Evolutionary conservation across 2,113 vertebrate genomes (phyloP).

Genomic region (Oncorhynchus mykiss): DNA sequence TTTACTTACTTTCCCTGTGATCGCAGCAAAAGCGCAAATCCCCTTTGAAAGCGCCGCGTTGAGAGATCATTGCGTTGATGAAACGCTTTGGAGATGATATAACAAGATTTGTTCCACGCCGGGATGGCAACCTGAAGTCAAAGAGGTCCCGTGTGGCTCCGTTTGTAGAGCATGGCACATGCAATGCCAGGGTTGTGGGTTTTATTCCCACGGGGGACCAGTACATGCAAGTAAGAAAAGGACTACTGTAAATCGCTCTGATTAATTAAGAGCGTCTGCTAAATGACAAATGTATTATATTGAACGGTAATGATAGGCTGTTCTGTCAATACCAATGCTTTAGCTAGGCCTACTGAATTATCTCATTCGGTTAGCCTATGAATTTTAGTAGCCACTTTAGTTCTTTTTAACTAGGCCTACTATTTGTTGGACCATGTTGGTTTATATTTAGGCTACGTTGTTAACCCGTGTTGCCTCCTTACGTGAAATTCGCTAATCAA

Average conservation of each 20-base stretch:
- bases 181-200: background rate
- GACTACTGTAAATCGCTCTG: too few relatives aligned
- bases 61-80: constrained; percentile 49
- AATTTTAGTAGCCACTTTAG: too few relatives aligned
- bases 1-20: constrained; percentile 77
- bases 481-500: constrained; percentile 26
- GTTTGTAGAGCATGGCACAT: too few relatives aligned
- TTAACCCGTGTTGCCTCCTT: constrained; percentile 15
- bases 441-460: constrained; percentile 4
- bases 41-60: constrained; percentile 46
- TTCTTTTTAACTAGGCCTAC: too few relatives aligned
- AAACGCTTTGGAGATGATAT: constrained; percentile 54
- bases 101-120: constrained; percentile 49
- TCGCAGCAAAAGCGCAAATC: constrained; percentile 72
- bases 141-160: background rate
- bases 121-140: constrained; percentile 37
- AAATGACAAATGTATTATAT: constrained; percentile 19
- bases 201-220: too few relatives aligned
- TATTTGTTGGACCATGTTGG: background rate
- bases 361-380: too few relatives aligned
- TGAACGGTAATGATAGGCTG: constrained; percentile 23
- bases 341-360: background rate
- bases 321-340: background rate
- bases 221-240: too few relatives aligned
- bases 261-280: too few relatives aligned